Percentiles rank a stretch among this genome's conserved stretches.
These are phyloP conservation scores for Podocnemis expansa DNA, from an alignment of 2,113 vertebrate species.

Conservation along the genomic window DNA sequence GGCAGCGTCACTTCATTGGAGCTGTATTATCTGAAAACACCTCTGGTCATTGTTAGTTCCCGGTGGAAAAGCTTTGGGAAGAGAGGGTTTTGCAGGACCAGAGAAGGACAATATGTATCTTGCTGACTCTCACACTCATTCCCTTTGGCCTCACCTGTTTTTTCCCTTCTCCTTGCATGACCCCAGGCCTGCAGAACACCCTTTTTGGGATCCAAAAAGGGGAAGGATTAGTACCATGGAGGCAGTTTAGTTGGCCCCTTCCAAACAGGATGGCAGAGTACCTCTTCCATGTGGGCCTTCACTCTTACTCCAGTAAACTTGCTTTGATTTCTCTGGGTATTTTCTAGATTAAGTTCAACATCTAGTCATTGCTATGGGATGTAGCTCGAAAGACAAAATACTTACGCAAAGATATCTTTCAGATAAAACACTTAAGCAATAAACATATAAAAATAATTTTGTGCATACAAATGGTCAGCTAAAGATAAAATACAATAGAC, in stretches of 20 bases:
- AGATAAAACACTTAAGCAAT: background rate
- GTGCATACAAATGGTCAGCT: conserved; percentile 49
- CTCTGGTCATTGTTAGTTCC: background rate
- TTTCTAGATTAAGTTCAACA: background rate
- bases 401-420: conserved; percentile 20
- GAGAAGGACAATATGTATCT: background rate
- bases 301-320: background rate
- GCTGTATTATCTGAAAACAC: background rate
- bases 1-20: background rate
- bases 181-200: background rate
- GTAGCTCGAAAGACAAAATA: conserved; percentile 26
- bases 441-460: conserved; percentile 18
- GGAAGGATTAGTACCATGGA: background rate
- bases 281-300: background rate
- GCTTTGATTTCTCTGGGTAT: background rate
- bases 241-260: background rate
- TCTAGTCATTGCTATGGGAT: background rate
- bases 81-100: background rate
- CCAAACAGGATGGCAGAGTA: background rate
- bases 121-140: background rate
- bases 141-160: background rate
- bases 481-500: conserved; percentile 36
- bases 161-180: background rate
- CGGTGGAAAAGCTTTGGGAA: background rate
- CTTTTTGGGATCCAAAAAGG: background rate